Evolutionary conservation across 2,113 vertebrate genomes (phyloP).

Genomic region (Pomatorhinus ruficollis): DNA sequence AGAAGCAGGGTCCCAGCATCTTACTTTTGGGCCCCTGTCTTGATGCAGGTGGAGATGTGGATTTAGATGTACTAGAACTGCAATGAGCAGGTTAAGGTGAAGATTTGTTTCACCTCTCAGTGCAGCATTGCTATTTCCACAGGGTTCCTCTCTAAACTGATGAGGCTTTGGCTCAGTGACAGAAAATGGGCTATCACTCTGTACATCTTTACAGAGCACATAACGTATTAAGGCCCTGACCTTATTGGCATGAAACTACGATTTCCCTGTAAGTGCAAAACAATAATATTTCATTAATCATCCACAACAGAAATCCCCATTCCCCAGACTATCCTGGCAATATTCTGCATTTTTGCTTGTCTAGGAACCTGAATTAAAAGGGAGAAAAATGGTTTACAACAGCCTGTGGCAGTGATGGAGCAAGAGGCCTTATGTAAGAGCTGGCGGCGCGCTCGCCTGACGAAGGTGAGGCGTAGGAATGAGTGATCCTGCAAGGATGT

Average conservation of each 20-base stretch:
- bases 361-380: conserved; percentile 49
- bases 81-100: neutral
- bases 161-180: neutral
- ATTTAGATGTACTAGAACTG: neutral
- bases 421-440: conserved; percentile 64
- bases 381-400: conserved; percentile 56
- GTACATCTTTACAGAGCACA: neutral
- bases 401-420: conserved; percentile 56
- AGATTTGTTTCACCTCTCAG: neutral
- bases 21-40: neutral
- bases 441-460: neutral
- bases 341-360: conserved; percentile 65
- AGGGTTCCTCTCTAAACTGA: neutral
- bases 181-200: neutral
- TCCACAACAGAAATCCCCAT: conserved; percentile 10
- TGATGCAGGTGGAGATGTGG: neutral
- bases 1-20: neutral
- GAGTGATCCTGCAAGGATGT: conserved; percentile 60
- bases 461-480: conserved; percentile 26
- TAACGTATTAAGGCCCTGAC: neutral
- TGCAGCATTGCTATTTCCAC: neutral
- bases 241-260: neutral
- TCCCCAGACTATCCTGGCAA: conserved; percentile 52
- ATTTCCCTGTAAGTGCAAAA: conserved; percentile 50
- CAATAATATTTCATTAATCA: conserved; percentile 55